These are phyloP conservation scores for Channa striata DNA, from an alignment of 2,797 vertebrate species.

Conservation along the genomic window DNA sequence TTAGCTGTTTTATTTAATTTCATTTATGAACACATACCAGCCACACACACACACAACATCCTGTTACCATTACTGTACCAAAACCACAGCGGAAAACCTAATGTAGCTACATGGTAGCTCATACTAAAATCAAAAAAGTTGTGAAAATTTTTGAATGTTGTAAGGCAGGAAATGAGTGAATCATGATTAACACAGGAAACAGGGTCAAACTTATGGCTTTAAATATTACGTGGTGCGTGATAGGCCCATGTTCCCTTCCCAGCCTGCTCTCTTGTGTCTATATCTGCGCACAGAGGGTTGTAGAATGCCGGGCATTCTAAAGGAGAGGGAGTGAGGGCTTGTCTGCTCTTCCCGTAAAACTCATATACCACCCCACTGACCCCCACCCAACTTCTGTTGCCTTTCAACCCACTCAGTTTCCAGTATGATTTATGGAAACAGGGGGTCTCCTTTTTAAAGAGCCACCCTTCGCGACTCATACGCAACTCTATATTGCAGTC, in stretches of 20 bases:
- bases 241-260: conserved; percentile 1
- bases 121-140: not conserved
- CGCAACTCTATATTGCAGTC: not conserved
- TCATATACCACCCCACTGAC: conserved; percentile 19
- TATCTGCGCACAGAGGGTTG: conserved; percentile 66
- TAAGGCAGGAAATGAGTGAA: no score
- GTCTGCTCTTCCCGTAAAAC: conserved; percentile 54
- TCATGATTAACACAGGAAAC: no score
- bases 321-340: conserved; percentile 35
- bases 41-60: no score
- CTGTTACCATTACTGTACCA: not conserved
- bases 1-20: no score
- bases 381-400: conserved; percentile 3
- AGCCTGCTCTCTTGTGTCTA: conserved; percentile 42
- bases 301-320: conserved; percentile 68
- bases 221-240: not conserved
- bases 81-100: not conserved
- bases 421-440: conserved; percentile 70
- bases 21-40: no score
- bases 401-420: conserved; percentile 58
- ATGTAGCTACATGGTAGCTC: not conserved
- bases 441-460: conserved; percentile 53
- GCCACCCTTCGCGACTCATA: not conserved
- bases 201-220: not conserved
- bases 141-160: not conserved